Conservation (phyloP, 2,113 vertebrate species). For the Gorsachius goisagi region DNA sequence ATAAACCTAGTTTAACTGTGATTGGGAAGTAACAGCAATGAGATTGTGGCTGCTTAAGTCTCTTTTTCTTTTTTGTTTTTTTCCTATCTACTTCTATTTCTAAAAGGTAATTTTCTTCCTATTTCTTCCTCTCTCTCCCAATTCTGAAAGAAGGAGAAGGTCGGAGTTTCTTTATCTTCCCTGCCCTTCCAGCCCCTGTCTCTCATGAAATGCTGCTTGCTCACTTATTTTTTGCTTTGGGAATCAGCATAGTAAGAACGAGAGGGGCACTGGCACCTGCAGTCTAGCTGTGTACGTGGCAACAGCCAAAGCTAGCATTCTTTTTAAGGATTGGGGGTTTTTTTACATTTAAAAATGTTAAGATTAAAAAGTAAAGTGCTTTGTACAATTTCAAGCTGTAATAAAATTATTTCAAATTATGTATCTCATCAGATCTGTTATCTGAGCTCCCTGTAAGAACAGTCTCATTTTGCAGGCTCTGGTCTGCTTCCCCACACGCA, state of each 20-base stretch:
- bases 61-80: too few relatives aligned
- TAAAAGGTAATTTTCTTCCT: not conserved
- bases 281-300: not conserved
- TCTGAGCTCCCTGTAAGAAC: not conserved
- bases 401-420: not conserved
- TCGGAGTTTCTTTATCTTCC: not conserved
- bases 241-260: not conserved
- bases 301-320: not conserved
- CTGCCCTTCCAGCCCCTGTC: not conserved
- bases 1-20: not conserved
- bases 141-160: not conserved
- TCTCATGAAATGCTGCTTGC: not conserved
- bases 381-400: not conserved
- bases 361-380: not conserved
- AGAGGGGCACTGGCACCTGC: too few relatives aligned
- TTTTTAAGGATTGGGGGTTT: fast-evolving
- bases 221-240: not conserved
- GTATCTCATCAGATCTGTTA: not conserved
- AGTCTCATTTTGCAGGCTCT: not conserved
- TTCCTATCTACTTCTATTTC: not conserved
- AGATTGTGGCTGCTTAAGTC: not conserved
- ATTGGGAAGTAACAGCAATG: not conserved
- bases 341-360: not conserved
- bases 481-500: not conserved
- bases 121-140: not conserved